These are phyloP conservation scores for Hylomyscus alleni DNA, from an alignment of 2,797 vertebrate genomes.

Conservation along the genomic window DNA sequence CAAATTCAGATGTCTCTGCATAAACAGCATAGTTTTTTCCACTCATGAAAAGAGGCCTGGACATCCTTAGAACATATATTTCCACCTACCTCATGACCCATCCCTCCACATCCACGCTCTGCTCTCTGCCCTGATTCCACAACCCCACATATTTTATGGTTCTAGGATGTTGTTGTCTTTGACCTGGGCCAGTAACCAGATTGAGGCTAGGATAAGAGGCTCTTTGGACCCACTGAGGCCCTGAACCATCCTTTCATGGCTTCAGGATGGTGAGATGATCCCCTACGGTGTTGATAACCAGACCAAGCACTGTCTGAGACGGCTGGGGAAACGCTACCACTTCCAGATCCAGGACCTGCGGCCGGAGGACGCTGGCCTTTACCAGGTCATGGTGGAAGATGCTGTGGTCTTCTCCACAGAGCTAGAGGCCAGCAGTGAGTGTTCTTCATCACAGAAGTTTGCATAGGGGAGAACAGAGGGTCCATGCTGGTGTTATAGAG, in stretches of 20 bases:
- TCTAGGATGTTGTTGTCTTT: not conserved
- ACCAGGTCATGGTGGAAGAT: conserved; percentile 91
- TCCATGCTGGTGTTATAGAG: rapidly evolving
- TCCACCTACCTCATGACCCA: not conserved
- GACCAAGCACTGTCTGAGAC: conserved; percentile 90
- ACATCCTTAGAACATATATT: not conserved
- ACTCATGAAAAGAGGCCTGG: rapidly evolving
- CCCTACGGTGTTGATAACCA: conserved; percentile 87
- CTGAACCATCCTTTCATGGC: not conserved
- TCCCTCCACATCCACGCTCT: not conserved
- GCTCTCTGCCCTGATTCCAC: not conserved
- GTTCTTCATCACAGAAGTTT: not conserved
- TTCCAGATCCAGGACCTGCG: conserved; percentile 89
- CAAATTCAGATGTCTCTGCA: not conserved
- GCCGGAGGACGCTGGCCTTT: conserved; percentile 89
- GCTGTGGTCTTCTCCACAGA: conserved; percentile 91
- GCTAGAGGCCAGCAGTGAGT: conserved; percentile 89
- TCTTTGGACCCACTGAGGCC: not conserved
- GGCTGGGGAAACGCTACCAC: conserved; percentile 90
- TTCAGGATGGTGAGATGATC: conserved; percentile 93
- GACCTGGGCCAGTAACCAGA: no score
- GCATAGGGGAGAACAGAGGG: not conserved
- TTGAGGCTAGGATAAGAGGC: not conserved
- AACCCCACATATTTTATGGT: not conserved
- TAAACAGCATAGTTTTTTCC: not conserved